Conservation (phyloP, 2,113 vertebrate genomes). For the Gallinago paraguaiae region DNA sequence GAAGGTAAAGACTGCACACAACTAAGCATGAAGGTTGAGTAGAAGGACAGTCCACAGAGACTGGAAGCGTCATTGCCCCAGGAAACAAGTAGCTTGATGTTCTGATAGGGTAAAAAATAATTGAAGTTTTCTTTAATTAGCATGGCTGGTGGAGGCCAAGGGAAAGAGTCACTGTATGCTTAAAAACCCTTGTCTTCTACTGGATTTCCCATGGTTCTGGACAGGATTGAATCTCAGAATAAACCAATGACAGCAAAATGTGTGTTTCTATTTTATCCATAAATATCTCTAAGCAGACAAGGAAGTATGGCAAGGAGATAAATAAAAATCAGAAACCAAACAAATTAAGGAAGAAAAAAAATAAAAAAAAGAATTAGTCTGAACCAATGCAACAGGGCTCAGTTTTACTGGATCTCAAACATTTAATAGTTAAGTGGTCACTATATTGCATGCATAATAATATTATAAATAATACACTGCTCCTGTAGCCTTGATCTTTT, state of each 20-base stretch:
- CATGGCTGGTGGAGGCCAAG: background rate
- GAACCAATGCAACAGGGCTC: background rate
- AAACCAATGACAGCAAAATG: background rate
- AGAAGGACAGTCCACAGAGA: background rate
- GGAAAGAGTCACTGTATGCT: background rate
- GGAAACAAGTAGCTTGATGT: background rate
- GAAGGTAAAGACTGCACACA: background rate
- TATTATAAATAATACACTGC: background rate
- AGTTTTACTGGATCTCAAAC: background rate
- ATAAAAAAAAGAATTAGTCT: background rate
- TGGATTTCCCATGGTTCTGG: background rate
- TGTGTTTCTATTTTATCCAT: background rate
- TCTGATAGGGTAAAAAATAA: background rate
- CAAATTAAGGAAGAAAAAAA: background rate
- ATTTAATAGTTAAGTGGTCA: background rate
- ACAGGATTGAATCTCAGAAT: background rate
- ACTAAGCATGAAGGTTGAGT: background rate
- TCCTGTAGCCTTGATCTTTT: background rate
- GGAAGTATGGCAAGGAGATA: background rate
- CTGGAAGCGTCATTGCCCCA: background rate
- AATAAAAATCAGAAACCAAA: background rate
- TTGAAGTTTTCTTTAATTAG: background rate
- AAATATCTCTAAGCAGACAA: background rate
- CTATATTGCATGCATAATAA: background rate
- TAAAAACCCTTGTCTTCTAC: background rate